A percentile compares a stretch with the other conserved stretches of the same genome.
Conservation (phyloP, 1,140 invertebrate species). For the Micrasema minimum region DNA sequence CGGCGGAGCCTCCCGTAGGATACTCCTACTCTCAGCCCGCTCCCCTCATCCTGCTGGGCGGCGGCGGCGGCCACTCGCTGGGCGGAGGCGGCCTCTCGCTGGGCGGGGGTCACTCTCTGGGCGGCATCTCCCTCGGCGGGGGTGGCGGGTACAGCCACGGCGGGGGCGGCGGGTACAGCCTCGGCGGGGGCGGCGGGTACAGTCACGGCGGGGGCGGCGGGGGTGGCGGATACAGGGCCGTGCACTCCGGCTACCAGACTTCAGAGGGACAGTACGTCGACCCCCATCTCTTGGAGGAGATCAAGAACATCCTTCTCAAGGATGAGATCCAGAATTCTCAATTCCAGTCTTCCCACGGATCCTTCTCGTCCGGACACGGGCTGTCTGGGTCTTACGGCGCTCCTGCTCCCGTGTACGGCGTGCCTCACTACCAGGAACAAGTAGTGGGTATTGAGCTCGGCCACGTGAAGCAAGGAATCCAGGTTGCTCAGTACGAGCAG, state of each 20-base stretch:
- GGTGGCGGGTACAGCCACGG: conserved; percentile 59
- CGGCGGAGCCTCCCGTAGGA: conserved; percentile 61
- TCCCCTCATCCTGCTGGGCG: conserved; percentile 54
- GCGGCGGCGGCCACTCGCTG: conserved; percentile 57
- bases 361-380: conserved; percentile 61
- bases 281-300: conserved; percentile 79
- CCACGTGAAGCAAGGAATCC: conserved; percentile 73
- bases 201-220: conserved; percentile 68
- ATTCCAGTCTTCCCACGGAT: conserved; percentile 60
- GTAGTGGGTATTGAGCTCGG: conserved; percentile 74
- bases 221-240: conserved; percentile 75
- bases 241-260: conserved; percentile 77
- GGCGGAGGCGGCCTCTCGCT: conserved; percentile 54
- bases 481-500: conserved; percentile 74
- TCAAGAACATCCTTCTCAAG: conserved; percentile 82
- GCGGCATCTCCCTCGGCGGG: conserved; percentile 58
- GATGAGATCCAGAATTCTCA: conserved; percentile 75
- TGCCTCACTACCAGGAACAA: conserved; percentile 66
- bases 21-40: conserved; percentile 53
- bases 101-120: conserved; percentile 60
- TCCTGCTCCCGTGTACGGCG: conserved; percentile 68
- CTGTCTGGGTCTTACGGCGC: conserved; percentile 68
- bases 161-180: conserved; percentile 59
- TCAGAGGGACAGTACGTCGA: conserved; percentile 84
- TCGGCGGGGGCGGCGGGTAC: conserved; percentile 52